A percentile compares a stretch with the other conserved stretches of the same genome.
These are phyloP conservation scores for Caerostris darwini DNA, from an alignment of 1,140 invertebrate genomes.

Conservation along the genomic window DNA sequence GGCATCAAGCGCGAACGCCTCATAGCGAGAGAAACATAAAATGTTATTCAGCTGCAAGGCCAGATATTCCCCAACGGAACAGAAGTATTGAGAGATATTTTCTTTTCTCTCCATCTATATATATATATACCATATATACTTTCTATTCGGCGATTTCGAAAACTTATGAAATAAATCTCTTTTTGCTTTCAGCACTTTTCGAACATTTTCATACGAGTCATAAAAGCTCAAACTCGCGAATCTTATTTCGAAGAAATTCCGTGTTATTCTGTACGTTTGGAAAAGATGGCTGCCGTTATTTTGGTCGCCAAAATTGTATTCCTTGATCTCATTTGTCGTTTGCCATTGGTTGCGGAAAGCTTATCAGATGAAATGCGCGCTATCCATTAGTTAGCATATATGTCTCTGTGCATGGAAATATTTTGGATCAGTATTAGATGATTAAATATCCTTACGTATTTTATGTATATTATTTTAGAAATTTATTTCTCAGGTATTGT, in stretches of 20 bases:
- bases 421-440: too few relatives aligned
- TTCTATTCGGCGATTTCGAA: neutral
- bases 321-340: neutral
- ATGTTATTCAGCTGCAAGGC: neutral
- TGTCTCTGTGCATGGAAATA: too few relatives aligned
- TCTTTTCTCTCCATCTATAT: neutral
- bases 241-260: neutral
- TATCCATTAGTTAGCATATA: too few relatives aligned
- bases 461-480: too few relatives aligned
- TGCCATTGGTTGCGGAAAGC: neutral
- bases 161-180: slow-evolving; percentile 28
- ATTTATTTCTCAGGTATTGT: too few relatives aligned
- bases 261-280: neutral
- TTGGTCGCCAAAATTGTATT: neutral
- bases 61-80: neutral
- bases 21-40: neutral
- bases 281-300: neutral
- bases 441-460: too few relatives aligned
- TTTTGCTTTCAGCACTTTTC: neutral
- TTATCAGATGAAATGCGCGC: neutral
- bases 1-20: neutral
- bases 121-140: too few relatives aligned
- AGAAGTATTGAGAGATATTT: neutral
- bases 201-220: neutral
- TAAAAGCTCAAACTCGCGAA: neutral